Percentiles rank a stretch among this genome's conserved stretches.
Conservation (phyloP, 2,797 vertebrate species). For the Peromyscus melanophrys region DNA sequence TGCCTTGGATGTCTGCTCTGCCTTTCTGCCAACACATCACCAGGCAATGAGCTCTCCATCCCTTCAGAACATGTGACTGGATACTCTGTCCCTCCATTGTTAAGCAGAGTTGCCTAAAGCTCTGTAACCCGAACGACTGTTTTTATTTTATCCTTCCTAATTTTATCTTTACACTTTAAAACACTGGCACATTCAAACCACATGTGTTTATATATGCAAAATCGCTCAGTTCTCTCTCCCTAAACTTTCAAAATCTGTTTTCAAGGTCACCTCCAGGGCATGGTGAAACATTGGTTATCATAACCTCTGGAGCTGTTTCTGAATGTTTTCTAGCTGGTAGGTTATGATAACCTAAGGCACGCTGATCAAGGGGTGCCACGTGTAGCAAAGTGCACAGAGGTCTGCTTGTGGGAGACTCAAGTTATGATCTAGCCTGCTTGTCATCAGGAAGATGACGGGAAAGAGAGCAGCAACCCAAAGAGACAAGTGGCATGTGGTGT, state of each 20-base stretch:
- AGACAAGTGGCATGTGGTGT: neutral
- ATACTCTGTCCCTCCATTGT: neutral
- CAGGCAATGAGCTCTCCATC: rapidly evolving
- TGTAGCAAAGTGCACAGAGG: rapidly evolving
- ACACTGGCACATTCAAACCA: neutral
- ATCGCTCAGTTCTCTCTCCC: neutral
- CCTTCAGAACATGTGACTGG: too few species aligned
- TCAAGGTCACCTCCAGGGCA: neutral
- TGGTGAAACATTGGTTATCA: neutral
- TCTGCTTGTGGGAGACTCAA: neutral
- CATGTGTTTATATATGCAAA: neutral
- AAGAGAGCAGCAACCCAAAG: neutral
- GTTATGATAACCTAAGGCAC: too few species aligned
- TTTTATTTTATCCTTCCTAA: neutral
- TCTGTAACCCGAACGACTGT: neutral
- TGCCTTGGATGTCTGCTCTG: rapidly evolving
- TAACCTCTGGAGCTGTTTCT: neutral
- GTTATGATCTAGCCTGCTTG: neutral
- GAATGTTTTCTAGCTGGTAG: neutral
- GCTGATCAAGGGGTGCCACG: rapidly evolving
- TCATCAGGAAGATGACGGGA: neutral
- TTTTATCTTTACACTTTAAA: neutral
- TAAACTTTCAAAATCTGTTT: neutral
- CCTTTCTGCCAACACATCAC: neutral
- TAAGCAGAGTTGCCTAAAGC: neutral